Evolutionary conservation across 2,113 vertebrate genomes (phyloP).

Genomic region (Vidua macroura): DNA sequence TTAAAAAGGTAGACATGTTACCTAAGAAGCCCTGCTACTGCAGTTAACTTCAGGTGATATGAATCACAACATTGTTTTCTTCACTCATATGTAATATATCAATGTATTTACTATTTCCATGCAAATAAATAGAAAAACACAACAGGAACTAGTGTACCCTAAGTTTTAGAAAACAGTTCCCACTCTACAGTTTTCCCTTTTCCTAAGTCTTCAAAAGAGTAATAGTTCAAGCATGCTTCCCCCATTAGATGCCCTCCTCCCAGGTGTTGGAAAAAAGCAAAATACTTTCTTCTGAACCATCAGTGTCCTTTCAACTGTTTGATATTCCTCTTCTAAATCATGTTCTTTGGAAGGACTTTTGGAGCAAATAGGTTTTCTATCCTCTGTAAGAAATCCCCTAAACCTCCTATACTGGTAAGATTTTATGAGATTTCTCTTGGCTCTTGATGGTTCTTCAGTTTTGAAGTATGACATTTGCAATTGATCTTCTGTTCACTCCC

Average conservation of each 20-base stretch:
- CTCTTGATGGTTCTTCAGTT: background rate
- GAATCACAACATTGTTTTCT: background rate
- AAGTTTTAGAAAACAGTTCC: background rate
- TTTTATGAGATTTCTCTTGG: constrained; percentile 3
- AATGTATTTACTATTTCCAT: background rate
- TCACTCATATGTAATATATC: background rate
- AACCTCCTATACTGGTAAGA: background rate
- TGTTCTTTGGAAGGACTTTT: constrained; percentile 16
- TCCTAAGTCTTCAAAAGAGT: background rate
- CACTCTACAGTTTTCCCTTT: background rate
- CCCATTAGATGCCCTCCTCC: background rate
- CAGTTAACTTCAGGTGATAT: background rate
- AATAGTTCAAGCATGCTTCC: background rate
- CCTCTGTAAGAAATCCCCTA: constrained; percentile 2
- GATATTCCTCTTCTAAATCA: background rate
- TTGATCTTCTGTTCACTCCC: background rate
- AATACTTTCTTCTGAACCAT: background rate
- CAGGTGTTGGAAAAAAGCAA: background rate
- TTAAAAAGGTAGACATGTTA: background rate
- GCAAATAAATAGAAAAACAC: background rate
- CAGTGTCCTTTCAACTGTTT: background rate
- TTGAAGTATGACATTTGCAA: background rate
- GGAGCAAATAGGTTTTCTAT: constrained; percentile 36
- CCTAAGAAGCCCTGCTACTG: background rate
- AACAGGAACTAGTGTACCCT: background rate